These are phyloP conservation scores for Augochlora pura DNA, from an alignment of 1,140 invertebrate genomes.

Conservation along the genomic window DNA sequence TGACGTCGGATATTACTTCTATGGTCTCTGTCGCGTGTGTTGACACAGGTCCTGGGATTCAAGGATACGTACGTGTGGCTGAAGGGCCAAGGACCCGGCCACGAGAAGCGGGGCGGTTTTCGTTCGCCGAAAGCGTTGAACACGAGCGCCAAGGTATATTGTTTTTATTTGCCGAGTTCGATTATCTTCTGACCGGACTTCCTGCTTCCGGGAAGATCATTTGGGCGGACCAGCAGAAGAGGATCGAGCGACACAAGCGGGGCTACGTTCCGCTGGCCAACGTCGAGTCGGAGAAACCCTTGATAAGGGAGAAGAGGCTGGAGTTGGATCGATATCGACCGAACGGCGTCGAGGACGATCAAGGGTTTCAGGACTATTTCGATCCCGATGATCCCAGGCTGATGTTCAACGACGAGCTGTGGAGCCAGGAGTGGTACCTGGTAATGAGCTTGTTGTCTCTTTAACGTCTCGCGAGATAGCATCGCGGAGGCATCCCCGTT, in stretches of 20 bases:
- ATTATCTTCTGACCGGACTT: too few species aligned
- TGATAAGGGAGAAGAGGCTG: constrained; percentile 70
- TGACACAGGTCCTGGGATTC: constrained; percentile 81
- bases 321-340: constrained; percentile 27
- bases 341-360: background rate
- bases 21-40: constrained; percentile 32
- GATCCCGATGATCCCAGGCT: constrained; percentile 24
- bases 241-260: constrained; percentile 80
- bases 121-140: constrained; percentile 65
- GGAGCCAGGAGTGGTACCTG: constrained; percentile 95
- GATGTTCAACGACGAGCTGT: constrained; percentile 92
- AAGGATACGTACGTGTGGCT: constrained; percentile 81
- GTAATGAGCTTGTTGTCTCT: constrained; percentile 79
- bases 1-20: background rate
- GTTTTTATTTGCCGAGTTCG: background rate
- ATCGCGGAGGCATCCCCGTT: too few species aligned
- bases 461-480: too few species aligned
- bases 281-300: constrained; percentile 65
- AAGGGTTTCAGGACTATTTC: background rate
- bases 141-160: constrained; percentile 75
- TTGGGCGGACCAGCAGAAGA: constrained; percentile 86
- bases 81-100: constrained; percentile 73
- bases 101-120: constrained; percentile 71
- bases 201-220: constrained; percentile 79
- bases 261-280: constrained; percentile 75